phyloP scores from a whole-genome alignment of 2,888 invertebrate genomes.

The Myopa tessellatipennis region DNA sequence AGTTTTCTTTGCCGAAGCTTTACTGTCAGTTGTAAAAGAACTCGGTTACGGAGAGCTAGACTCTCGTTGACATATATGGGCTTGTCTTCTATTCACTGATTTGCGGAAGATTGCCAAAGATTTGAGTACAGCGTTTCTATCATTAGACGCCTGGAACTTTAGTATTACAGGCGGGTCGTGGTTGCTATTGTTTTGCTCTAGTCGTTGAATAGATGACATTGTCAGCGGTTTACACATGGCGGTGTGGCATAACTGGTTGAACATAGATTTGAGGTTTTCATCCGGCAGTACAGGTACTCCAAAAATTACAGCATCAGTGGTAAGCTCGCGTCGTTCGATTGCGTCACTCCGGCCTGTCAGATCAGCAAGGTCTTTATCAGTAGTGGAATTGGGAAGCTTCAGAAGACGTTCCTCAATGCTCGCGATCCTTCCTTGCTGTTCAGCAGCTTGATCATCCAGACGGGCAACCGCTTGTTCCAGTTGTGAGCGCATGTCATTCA shows the following conservation, averaged over 20 bases:
- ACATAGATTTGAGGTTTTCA: slow-evolving; percentile 8
- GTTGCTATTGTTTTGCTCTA: not conserved
- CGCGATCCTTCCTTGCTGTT: no score
- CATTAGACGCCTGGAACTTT: not conserved
- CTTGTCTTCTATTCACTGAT: not conserved
- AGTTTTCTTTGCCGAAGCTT: not conserved
- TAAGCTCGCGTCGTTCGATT: not conserved
- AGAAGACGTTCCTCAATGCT: no score
- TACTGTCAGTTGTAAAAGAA: not conserved
- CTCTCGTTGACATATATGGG: not conserved
- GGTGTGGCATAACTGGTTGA: slow-evolving; percentile 9
- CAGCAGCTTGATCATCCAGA: not conserved
- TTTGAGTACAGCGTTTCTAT: slow-evolving; percentile 2
- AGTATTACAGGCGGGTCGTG: not conserved
- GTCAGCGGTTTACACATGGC: not conserved
- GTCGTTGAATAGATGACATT: not conserved
- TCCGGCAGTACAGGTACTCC: not conserved
- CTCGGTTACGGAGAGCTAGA: not conserved
- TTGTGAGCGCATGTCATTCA: not conserved
- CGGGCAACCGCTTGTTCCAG: slow-evolving; percentile 5
- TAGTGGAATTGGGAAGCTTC: no score
- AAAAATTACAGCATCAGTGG: slow-evolving; percentile 6
- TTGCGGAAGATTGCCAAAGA: not conserved
- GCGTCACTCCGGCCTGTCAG: not conserved
- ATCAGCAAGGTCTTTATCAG: not conserved